Conservation (phyloP, 2,888 invertebrate genomes). For the Xylophagus ater region DNA sequence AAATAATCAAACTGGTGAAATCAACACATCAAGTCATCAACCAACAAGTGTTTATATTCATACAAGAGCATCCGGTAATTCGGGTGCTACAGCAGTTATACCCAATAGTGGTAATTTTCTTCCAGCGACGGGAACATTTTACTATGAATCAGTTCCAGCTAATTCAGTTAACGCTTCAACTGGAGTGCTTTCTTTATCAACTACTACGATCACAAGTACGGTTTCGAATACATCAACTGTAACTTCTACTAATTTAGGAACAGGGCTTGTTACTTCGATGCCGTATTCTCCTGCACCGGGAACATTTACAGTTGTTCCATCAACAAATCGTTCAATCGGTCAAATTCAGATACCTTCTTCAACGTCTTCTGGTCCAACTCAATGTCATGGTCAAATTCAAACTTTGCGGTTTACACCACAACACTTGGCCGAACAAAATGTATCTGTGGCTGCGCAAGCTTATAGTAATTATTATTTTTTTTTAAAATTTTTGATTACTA, state of each 20-base stretch:
- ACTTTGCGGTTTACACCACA: constrained; percentile 27
- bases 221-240: constrained; percentile 25
- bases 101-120: constrained; percentile 25
- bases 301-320: constrained; percentile 37
- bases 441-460: background rate
- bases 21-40: constrained; percentile 28
- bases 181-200: constrained; percentile 35
- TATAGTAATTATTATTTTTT: no score
- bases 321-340: constrained; percentile 25
- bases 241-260: constrained; percentile 19
- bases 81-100: constrained; percentile 21
- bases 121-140: constrained; percentile 34
- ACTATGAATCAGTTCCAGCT: constrained; percentile 37
- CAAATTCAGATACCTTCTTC: constrained; percentile 31
- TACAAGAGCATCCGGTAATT: constrained; percentile 18
- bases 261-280: constrained; percentile 28
- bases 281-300: constrained; percentile 29
- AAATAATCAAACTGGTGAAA: constrained; percentile 6
- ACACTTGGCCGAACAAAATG: constrained; percentile 1
- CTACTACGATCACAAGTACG: constrained; percentile 33
- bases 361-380: constrained; percentile 6
- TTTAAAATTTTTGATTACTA: no score
- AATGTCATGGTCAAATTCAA: constrained; percentile 25
- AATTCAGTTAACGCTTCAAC: constrained; percentile 31
- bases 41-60: no score